Evolutionary conservation across 2,113 vertebrate species (phyloP), one percentile per base, ranked within the genome.

Genomic region (Perca fluviatilis): DNA sequence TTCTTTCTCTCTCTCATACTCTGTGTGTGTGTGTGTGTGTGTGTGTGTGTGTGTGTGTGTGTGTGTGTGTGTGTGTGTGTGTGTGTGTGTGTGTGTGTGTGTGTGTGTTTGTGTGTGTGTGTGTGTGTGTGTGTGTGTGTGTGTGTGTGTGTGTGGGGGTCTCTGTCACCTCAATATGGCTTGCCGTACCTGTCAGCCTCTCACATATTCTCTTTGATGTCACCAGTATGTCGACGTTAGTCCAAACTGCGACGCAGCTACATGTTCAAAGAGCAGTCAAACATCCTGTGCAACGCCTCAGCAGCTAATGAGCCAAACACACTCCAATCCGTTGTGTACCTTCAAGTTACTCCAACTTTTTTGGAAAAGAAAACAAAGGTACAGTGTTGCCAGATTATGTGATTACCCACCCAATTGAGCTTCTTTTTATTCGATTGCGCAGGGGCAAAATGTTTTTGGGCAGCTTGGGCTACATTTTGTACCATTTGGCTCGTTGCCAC

Each of bases 201-300:
- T 86, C 57, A 27, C 43, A n/a, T 76, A 91, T 93, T 93, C 91
- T n/a, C 87, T 93, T 93, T 93, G 90, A 93, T 91, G 86, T 64
- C 85, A 71, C 86, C 86, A 70, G 66, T 68, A 65, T 83, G 89
- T 83, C 62, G 61, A 69, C 5, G 67, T 51, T 21, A 23, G 88
- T 84, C 84, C 87, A 79, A 80, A 69, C 68, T 46, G 27, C 27
- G 36, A 61, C 51, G 21, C 62, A 62, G 65, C 61, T 61, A 46
- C 74, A 27, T 36, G 84, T 89, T 92, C 82, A 86, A 86, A 91
- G 88, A 75, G 46, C 57, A 76, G 83, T 47, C 57, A 30, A 27
- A 83, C 89, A 76, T 77, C 76, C 63, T 60, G 77, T 19, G 80
- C 65, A 13, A 47, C 74, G 65, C 62, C 81, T 63, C 79, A 3